Evolutionary conservation across 2,797 vertebrate genomes (phyloP).

Genomic region (Enteromius treurensis): DNA sequence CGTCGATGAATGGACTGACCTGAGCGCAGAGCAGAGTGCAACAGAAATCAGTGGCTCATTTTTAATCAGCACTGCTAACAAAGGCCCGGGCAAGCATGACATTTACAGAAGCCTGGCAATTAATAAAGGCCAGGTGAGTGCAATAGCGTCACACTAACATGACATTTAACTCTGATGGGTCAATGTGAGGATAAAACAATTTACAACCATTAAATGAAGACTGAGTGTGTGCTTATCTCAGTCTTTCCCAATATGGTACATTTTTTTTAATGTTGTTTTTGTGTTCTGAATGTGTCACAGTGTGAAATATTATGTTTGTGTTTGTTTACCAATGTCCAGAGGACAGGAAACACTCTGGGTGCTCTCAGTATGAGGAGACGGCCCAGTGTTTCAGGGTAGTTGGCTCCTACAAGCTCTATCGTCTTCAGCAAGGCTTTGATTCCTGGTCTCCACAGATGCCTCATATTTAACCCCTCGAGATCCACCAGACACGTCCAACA

Average conservation of each 20-base stretch:
- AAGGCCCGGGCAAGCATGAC: constrained; percentile 37
- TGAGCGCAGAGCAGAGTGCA: constrained; percentile 63
- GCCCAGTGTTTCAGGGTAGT: constrained; percentile 93
- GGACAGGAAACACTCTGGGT: constrained; percentile 90
- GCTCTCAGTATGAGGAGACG: constrained; percentile 89
- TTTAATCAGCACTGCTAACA: constrained; percentile 20
- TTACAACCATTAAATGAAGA: constrained; percentile 10
- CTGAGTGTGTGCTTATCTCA: neutral
- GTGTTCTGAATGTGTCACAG: neutral
- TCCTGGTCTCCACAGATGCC: constrained; percentile 92
- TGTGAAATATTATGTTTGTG: neutral
- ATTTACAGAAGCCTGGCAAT: constrained; percentile 38
- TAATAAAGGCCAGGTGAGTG: constrained; percentile 2
- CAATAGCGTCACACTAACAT: constrained; percentile 17
- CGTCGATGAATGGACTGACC: constrained; percentile 96
- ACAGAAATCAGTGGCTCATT: constrained; percentile 12
- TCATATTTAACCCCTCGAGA: constrained; percentile 93
- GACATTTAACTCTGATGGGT: constrained; percentile 38
- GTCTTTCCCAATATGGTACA: neutral
- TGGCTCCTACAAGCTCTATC: constrained; percentile 92
- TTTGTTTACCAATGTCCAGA: constrained; percentile 91
- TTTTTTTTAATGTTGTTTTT: neutral
- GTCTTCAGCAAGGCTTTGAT: constrained; percentile 90
- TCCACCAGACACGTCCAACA: constrained; percentile 95
- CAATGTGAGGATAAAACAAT: constrained; percentile 9